Evolutionary conservation across 2,797 vertebrate species (phyloP), one percentile per base, ranked within the genome.

Genomic region (Poeciliopsis infans): DNA sequence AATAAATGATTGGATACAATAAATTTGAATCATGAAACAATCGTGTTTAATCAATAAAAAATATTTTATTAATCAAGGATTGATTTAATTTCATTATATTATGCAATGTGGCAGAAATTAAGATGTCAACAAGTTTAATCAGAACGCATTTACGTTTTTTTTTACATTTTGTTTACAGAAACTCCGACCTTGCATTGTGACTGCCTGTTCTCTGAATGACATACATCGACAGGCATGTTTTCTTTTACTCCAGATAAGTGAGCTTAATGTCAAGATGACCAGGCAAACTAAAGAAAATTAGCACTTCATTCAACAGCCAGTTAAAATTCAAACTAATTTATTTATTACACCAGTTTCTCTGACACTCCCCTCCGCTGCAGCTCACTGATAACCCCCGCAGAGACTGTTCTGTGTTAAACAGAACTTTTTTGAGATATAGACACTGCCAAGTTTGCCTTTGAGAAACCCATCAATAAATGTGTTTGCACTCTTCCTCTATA

Each of bases 361-460:
- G 47, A 80, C 80, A 79, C 46, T 51, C 77, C 83, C 74, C n/a
- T 2, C 66, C 23, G 16, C 80, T 86, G 69, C 69, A 6, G 7
- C 41, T 83, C 76, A 59, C 77, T 86, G 87, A 92, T 91, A 86
- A 86, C 72, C 51, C 11, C 46, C 15, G 20, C 31, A 73, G 31
- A 25, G 61, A 53, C 39, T 41, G 39, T 33, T 15, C 33, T 74
- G 23, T 12, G 41, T 72, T 78, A 68, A 5, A 81, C 23, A 47
- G 23, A 53, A 64, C 68, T 74, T 85, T 20, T 71, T 72, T 41
- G 47, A 33, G 39, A 33, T 7, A 10, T 16, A 66, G 31, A 59
- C 16, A 20, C 31, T n/a, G 45, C 16, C 25, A 75, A 36, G 69
- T 45, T 68, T 80, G 77, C n/a, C 51, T 55, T 81, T 69, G 28